A percentile compares a stretch with the other conserved stretches of the same genome.
These are phyloP conservation scores for Cichladusa arquata DNA, from an alignment of 2,113 vertebrate species.

Conservation along the genomic window DNA sequence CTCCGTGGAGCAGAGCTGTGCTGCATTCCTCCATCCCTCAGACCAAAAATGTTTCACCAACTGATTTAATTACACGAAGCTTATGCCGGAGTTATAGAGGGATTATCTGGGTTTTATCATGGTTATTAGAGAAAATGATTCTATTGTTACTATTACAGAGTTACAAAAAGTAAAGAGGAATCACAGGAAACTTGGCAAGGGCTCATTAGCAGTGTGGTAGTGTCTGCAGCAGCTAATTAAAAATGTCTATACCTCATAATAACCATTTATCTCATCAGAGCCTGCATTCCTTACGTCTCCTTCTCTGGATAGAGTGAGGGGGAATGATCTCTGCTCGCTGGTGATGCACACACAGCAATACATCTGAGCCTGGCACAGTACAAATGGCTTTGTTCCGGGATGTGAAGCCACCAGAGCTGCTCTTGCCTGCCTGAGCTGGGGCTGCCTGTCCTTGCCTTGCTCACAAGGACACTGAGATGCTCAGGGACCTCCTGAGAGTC, in stretches of 20 bases:
- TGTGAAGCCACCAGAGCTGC: conserved; percentile 71
- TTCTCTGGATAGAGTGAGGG: neutral
- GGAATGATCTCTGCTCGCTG: neutral
- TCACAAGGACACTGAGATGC: conserved; percentile 18
- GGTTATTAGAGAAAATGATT: conserved; percentile 40
- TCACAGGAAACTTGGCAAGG: conserved; percentile 54
- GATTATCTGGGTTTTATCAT: conserved; percentile 57
- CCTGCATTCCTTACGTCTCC: neutral
- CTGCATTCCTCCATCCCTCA: neutral
- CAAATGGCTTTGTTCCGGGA: conserved; percentile 24
- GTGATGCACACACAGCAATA: neutral
- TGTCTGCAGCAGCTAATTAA: conserved; percentile 60
- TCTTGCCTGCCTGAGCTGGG: conserved; percentile 57
- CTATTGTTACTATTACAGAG: conserved; percentile 42
- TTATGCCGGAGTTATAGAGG: conserved; percentile 33
- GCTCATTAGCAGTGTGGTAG: conserved; percentile 44
- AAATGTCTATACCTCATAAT: conserved; percentile 42
- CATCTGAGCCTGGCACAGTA: neutral
- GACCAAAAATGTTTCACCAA: neutral
- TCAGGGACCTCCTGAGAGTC: neutral
- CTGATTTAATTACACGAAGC: conserved; percentile 43
- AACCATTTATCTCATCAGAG: conserved; percentile 46
- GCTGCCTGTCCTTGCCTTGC: conserved; percentile 69
- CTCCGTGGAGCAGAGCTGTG: neutral
- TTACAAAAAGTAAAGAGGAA: conserved; percentile 46